Evolutionary conservation across 2,888 invertebrate genomes (phyloP).

Genomic region (Mythimna lalbum): DNA sequence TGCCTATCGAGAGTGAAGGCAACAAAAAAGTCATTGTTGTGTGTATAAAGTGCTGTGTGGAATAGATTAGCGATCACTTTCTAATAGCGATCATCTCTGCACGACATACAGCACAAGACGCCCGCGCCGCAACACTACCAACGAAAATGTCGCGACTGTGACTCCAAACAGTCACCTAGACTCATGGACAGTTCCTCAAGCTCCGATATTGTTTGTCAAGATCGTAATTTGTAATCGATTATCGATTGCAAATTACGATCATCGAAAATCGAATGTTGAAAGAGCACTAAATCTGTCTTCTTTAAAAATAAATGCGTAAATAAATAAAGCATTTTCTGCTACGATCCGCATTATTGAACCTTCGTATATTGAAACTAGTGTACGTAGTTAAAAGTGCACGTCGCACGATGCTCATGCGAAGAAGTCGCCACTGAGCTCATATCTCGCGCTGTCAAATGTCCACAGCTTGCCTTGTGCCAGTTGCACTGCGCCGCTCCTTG

Average conservation of each 20-base stretch:
- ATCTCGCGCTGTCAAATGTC: constrained; percentile 60
- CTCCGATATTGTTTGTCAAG: background rate
- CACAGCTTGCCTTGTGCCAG: constrained; percentile 70
- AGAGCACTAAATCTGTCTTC: background rate
- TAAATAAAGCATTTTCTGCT: background rate
- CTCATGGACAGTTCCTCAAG: background rate
- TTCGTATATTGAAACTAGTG: background rate
- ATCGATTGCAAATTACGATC: no score
- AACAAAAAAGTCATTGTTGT: constrained; percentile 44
- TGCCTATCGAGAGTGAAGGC: constrained; percentile 43
- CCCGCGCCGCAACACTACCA: background rate
- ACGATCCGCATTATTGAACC: background rate
- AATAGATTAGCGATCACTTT: constrained; percentile 51
- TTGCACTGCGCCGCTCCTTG: constrained; percentile 32
- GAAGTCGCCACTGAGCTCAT: background rate
- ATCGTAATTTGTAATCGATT: no score
- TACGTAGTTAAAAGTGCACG: background rate
- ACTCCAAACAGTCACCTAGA: background rate
- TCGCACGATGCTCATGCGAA: background rate
- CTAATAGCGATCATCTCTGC: constrained; percentile 53
- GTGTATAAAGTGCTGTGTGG: constrained; percentile 20
- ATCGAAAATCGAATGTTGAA: background rate
- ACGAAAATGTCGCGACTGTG: background rate
- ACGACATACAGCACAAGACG: constrained; percentile 19
- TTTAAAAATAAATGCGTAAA: background rate